Percentiles rank a stretch among this genome's conserved stretches.
phyloP scores from a whole-genome alignment of 2,797 vertebrate genomes.

The Sebastes iracundus region DNA sequence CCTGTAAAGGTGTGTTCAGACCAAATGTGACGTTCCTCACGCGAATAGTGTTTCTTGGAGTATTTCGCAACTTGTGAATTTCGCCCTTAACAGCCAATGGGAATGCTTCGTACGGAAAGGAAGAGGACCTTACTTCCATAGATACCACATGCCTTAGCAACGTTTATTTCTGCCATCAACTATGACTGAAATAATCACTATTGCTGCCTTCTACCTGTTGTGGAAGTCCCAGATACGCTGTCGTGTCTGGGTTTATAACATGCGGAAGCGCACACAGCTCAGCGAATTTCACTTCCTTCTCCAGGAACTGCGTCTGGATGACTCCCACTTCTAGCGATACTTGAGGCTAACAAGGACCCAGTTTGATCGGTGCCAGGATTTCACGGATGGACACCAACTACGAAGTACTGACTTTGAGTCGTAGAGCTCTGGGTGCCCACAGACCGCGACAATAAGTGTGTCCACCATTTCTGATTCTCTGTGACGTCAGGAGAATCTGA shows the following conservation, averaged over 20 bases:
- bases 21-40: background rate
- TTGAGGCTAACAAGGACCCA: too few relatives aligned
- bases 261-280: background rate
- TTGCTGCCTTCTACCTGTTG: too few relatives aligned
- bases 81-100: background rate
- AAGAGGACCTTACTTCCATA: too few relatives aligned
- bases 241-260: background rate
- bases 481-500: background rate
- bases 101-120: too few relatives aligned
- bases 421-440: too few relatives aligned
- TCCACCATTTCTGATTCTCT: rapidly evolving
- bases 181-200: too few relatives aligned
- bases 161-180: background rate
- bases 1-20: background rate
- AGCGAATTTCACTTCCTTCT: background rate
- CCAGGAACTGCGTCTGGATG: background rate
- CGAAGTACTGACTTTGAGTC: too few relatives aligned
- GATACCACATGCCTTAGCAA: background rate
- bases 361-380: too few relatives aligned
- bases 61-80: background rate
- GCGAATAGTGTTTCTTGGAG: background rate
- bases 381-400: too few relatives aligned
- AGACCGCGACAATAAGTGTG: too few relatives aligned
- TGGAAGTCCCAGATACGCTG: too few relatives aligned
- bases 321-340: background rate